Evolutionary conservation across 2,113 vertebrate genomes (phyloP).

Genomic region (Solea solea): DNA sequence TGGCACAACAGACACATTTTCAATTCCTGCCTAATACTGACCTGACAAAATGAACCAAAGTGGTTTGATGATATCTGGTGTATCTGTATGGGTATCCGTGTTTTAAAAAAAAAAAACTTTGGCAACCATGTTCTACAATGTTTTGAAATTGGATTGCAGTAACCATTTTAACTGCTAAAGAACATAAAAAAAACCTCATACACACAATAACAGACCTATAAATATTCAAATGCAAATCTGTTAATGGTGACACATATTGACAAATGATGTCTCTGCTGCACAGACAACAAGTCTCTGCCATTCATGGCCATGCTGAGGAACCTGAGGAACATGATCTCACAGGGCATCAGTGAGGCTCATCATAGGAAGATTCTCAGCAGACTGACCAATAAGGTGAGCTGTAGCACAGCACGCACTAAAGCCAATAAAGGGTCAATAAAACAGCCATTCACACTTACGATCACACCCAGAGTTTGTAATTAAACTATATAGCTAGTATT

Average conservation of each 20-base stretch:
- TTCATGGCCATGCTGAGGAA: slow-evolving; percentile 95
- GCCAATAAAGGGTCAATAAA: no score
- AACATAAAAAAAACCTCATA: neutral
- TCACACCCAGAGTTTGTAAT: no score
- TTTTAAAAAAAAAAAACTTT: no score
- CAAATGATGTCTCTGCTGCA: neutral
- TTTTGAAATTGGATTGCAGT: no score
- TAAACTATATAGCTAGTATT: no score
- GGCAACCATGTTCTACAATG: no score
- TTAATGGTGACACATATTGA: neutral
- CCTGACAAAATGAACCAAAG: no score
- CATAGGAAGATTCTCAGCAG: slow-evolving; percentile 81
- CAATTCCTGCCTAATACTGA: no score
- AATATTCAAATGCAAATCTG: neutral
- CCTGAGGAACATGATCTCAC: slow-evolving; percentile 85
- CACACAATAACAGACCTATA: neutral
- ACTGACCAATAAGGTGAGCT: slow-evolving; percentile 81
- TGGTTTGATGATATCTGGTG: no score
- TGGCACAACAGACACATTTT: no score
- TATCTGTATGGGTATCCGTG: no score
- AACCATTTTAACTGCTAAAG: neutral
- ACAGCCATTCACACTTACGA: no score
- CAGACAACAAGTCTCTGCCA: slow-evolving; percentile 86
- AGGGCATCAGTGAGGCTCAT: slow-evolving; percentile 85
- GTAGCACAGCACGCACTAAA: neutral